Conservation (phyloP, 2,797 vertebrate species). For the Hypotaenidia philippensis region DNA sequence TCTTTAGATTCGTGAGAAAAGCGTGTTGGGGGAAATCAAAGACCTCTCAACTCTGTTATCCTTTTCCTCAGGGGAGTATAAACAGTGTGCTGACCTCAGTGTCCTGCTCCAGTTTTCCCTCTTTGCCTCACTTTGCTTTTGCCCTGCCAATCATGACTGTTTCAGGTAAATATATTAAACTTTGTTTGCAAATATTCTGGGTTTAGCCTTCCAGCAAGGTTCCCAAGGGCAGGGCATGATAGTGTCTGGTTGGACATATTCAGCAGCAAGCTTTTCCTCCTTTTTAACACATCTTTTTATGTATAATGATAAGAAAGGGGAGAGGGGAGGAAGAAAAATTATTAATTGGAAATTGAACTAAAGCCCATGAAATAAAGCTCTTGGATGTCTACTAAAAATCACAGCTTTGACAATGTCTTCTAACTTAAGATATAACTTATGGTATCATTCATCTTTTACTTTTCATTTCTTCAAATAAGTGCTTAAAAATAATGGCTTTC, state of each 20-base stretch:
- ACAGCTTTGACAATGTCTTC: constrained; percentile 57
- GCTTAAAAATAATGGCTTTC: constrained; percentile 49
- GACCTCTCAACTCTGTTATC: background rate
- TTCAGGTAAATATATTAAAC: background rate
- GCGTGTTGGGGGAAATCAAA: background rate
- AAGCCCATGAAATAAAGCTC: constrained; percentile 28
- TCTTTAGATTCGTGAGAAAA: background rate
- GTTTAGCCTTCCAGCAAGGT: background rate
- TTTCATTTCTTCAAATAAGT: constrained; percentile 60
- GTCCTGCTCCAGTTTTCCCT: background rate
- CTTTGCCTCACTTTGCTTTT: background rate
- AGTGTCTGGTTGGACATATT: background rate
- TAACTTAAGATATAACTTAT: constrained; percentile 41
- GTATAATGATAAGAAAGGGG: background rate
- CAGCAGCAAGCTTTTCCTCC: constrained; percentile 12
- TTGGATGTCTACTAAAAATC: constrained; percentile 48
- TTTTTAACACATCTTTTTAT: constrained; percentile 21
- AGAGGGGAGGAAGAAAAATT: constrained; percentile 1
- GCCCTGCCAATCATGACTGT: background rate
- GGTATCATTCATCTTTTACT: constrained; percentile 37
- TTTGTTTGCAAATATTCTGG: background rate
- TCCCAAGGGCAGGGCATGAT: background rate
- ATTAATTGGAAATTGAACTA: constrained; percentile 49
- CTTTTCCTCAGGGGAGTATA: background rate
- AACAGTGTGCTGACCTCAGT: background rate